Base-by-base conservation (phyloP, 2,797 vertebrate species). In the Nannoperca obscura region DNA sequence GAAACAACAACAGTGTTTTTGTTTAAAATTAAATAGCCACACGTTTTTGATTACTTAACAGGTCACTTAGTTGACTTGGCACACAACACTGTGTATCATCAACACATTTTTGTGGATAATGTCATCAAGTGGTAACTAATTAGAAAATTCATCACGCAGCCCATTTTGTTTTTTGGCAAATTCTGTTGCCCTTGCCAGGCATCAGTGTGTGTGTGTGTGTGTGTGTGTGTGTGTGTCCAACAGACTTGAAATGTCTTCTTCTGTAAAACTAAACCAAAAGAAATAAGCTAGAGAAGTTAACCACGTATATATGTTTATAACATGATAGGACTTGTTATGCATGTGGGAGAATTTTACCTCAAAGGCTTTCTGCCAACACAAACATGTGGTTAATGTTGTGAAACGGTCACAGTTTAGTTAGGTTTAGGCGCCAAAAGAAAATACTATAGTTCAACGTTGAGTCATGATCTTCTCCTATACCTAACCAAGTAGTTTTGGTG, bases 61-160 rank as follows among this genome's bases (percentile, higher is more conserved):
- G 32, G 19, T 81, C 42, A 67, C 59, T 52, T 53, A 12, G 54
- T 15, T 71, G 40, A 40, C 53, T 8, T 60, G 49, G 32, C n/a
- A 44, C 12, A 50, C 10, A 47, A 2, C 60, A 55, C 7, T 30
- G 27, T 24, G 13, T 54, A 65, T 34, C 2, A 2, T 54, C 40
- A 71, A 32, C 32, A 42, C 19, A 36, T n/a, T 58, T 66, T 52
- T 52, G 40, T 68, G 32, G 4, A 30, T 47, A 47, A 65, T 57
- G 40, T 24, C 61, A 66, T 2, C 7, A 42, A 73, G 53, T 80
- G 14, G n/a, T 47, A 34, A 44, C 36, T 53, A 58, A 40, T 64
- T 42, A 44, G 36, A 13, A 47, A 34, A 65, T 27, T 34, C n/a
- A 12, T 52, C 13, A 53, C 19, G 15, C 27, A 65, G 68, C 46